A percentile compares a stretch with the other conserved stretches of the same genome.
These are phyloP conservation scores for Drosophila yooni DNA, from an alignment of 2,888 invertebrate genomes.

Conservation along the genomic window DNA sequence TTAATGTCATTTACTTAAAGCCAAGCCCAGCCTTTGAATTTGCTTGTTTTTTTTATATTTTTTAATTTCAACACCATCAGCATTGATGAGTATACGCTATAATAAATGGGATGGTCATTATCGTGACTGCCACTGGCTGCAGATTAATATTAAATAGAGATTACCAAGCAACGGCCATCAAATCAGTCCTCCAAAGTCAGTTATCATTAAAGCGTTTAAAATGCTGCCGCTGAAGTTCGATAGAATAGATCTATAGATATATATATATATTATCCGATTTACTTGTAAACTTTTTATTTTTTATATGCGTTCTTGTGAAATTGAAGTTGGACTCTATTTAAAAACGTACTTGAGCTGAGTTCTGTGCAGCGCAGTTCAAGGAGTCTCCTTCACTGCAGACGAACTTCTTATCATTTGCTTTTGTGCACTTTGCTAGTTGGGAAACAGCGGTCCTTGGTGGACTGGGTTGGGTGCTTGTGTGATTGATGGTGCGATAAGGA, in stretches of 20 bases:
- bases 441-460: conserved; percentile 16
- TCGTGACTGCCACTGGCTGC: conserved; percentile 16
- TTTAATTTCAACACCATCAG: conserved; percentile 45
- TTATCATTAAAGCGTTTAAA: neutral
- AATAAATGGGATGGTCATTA: conserved; percentile 45
- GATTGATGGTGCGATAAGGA: conserved; percentile 41
- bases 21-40: neutral
- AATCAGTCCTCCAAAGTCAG: neutral
- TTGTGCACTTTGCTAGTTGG: conserved; percentile 35
- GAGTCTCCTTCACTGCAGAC: conserved; percentile 9
- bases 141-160: conserved; percentile 43
- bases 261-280: neutral
- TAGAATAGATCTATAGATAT: neutral
- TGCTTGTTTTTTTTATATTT: no score
- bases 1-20: conserved; percentile 37
- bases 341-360: conserved; percentile 45
- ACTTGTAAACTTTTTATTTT: neutral
- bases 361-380: conserved; percentile 13
- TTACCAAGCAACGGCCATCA: neutral
- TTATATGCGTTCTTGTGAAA: neutral
- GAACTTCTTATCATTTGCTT: conserved; percentile 39
- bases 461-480: conserved; percentile 6
- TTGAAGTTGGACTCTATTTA: conserved; percentile 23
- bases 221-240: neutral
- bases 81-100: conserved; percentile 48